phyloP scores from a whole-genome alignment of 2,888 invertebrate species.

The Trachelus iudaicus region DNA sequence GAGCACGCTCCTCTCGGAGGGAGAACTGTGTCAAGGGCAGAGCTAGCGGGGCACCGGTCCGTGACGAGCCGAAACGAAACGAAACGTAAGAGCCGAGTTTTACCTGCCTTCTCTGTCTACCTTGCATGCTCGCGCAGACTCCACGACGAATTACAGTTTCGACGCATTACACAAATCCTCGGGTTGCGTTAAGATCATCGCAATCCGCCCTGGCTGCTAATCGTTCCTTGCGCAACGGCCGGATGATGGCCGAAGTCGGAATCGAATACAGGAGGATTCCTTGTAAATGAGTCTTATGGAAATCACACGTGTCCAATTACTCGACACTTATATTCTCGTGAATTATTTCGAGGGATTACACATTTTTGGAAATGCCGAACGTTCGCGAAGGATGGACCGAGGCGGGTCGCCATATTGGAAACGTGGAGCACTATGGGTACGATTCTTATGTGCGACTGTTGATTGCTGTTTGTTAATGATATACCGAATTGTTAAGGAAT shows the following conservation, averaged over 20 bases:
- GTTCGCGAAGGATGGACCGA: background rate
- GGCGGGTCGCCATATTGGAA: background rate
- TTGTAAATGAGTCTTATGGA: background rate
- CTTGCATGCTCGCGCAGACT: constrained; percentile 3
- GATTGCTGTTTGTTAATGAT: background rate
- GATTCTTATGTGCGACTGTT: background rate
- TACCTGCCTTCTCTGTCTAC: constrained; percentile 33
- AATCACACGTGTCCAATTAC: background rate
- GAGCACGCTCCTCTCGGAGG: constrained; percentile 38
- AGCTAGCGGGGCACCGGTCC: constrained; percentile 45
- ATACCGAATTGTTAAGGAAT: background rate
- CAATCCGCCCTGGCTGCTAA: constrained; percentile 3
- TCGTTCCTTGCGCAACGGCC: background rate
- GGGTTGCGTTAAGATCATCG: constrained; percentile 7
- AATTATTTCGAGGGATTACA: background rate
- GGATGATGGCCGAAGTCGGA: background rate
- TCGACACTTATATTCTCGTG: background rate
- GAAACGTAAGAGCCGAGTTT: constrained; percentile 36
- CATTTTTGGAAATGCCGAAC: background rate
- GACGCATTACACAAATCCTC: constrained; percentile 14
- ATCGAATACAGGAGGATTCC: background rate
- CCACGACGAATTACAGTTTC: constrained; percentile 4
- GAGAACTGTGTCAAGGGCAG: constrained; percentile 64
- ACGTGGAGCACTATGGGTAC: background rate
- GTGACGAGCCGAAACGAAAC: constrained; percentile 57